These are phyloP conservation scores for Zhuqinia jingwanae DNA, from an alignment of 2,888 invertebrate genomes.

Conservation along the genomic window DNA sequence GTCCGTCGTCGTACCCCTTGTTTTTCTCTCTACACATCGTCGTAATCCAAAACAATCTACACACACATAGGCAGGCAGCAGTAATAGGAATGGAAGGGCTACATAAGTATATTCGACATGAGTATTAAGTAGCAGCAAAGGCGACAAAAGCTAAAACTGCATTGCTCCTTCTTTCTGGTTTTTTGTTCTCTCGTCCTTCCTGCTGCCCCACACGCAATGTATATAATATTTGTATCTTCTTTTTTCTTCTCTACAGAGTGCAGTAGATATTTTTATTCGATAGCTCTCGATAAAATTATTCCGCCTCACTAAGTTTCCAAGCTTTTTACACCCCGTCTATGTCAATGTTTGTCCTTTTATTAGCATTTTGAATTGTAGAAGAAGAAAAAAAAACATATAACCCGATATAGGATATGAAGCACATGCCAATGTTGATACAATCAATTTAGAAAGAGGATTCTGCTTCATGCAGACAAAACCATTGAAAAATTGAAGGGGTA, in stretches of 20 bases:
- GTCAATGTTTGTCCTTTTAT: slow-evolving; percentile 70
- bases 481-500: slow-evolving; percentile 21
- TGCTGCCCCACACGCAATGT: neutral
- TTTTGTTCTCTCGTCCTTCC: neutral
- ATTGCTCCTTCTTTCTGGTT: neutral
- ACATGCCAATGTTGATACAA: slow-evolving; percentile 61
- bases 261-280: slow-evolving; percentile 63
- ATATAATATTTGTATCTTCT: slow-evolving; percentile 40
- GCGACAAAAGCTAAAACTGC: slow-evolving; percentile 10
- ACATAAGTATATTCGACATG: slow-evolving; percentile 11
- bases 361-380: slow-evolving; percentile 63
- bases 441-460: slow-evolving; percentile 49
- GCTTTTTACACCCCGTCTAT: slow-evolving; percentile 65
- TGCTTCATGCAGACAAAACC: neutral
- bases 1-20: slow-evolving; percentile 32
- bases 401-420: slow-evolving; percentile 28
- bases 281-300: slow-evolving; percentile 73
- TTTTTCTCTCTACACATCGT: slow-evolving; percentile 46
- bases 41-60: neutral
- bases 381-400: neutral
- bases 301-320: slow-evolving; percentile 58
- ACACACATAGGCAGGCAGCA: neutral
- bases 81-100: slow-evolving; percentile 19
- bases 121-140: neutral
- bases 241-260: neutral